A percentile compares a stretch with the other conserved stretches of the same genome.
Evolutionary conservation across 2,113 vertebrate genomes (phyloP).

Genomic region (Phainopepla nitens): DNA sequence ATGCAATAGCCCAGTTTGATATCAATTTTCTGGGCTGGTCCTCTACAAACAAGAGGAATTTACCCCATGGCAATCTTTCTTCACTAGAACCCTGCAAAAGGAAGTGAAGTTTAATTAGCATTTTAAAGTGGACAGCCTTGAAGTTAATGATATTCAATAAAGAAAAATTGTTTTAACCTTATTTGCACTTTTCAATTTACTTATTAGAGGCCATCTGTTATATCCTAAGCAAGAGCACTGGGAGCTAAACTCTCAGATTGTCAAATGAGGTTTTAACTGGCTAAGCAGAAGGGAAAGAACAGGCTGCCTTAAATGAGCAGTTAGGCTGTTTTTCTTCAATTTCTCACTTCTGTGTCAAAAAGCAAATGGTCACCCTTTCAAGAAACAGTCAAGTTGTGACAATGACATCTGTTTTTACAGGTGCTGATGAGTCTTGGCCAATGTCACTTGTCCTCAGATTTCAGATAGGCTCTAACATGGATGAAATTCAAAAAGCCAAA

Average conservation of each 20-base stretch:
- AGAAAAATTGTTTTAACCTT: slow-evolving; percentile 75
- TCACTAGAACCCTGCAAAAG: slow-evolving; percentile 48
- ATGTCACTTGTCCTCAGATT: slow-evolving; percentile 10
- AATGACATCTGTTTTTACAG: slow-evolving; percentile 41
- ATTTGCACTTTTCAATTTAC: slow-evolving; percentile 76
- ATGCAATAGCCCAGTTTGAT: background rate
- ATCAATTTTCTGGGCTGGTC: slow-evolving; percentile 13
- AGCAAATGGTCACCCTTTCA: slow-evolving; percentile 38
- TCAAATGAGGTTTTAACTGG: slow-evolving; percentile 59
- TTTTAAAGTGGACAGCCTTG: slow-evolving; percentile 72
- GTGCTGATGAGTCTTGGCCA: slow-evolving; percentile 20
- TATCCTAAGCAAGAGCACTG: slow-evolving; percentile 65
- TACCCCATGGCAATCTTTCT: slow-evolving; percentile 44
- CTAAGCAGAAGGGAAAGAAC: slow-evolving; percentile 50
- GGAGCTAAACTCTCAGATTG: slow-evolving; percentile 52
- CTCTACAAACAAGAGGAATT: slow-evolving; percentile 50
- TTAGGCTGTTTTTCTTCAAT: slow-evolving; percentile 48
- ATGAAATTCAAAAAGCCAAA: background rate
- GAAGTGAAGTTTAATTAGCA: slow-evolving; percentile 68
- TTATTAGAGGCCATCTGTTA: slow-evolving; percentile 74
- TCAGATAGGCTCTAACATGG: background rate
- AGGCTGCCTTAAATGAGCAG: slow-evolving; percentile 54
- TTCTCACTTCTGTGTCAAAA: slow-evolving; percentile 50
- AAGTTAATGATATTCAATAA: slow-evolving; percentile 76
- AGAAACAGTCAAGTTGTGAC: background rate